These are phyloP conservation scores for Rhagologus leucostigma DNA, from an alignment of 2,113 vertebrate genomes.

Conservation along the genomic window DNA sequence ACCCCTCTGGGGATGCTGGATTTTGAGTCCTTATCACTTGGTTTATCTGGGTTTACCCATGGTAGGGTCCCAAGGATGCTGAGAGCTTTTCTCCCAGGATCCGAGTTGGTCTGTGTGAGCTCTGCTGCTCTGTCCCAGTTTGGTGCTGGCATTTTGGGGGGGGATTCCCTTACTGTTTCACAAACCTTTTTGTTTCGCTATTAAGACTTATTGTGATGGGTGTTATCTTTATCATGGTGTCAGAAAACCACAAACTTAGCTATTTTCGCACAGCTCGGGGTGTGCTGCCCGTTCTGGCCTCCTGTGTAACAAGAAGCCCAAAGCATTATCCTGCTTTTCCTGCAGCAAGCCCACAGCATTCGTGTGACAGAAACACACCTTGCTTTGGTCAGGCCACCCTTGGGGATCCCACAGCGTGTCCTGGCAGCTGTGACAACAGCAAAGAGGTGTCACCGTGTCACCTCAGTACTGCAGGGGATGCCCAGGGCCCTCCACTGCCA, in stretches of 20 bases:
- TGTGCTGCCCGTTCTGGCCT: neutral
- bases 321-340: neutral
- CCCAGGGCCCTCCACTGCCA: neutral
- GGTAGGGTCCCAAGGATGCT: neutral
- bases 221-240: neutral
- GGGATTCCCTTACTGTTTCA: rapidly evolving
- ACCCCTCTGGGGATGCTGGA: neutral
- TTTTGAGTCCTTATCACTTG: neutral
- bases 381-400: neutral
- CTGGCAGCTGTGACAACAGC: rapidly evolving
- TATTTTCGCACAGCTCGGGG: neutral
- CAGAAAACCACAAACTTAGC: rapidly evolving
- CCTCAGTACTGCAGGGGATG: neutral
- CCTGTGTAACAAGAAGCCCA: neutral
- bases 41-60: rapidly evolving
- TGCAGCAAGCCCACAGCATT: neutral
- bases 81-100: neutral
- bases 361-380: rapidly evolving
- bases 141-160: neutral
- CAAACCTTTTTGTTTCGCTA: neutral
- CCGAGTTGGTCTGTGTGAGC: rapidly evolving
- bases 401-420: neutral
- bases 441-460: neutral
- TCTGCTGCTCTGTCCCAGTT: neutral
- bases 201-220: neutral